Evolutionary conservation across 2,113 vertebrate genomes (phyloP).

Genomic region (Loxodonta africana): DNA sequence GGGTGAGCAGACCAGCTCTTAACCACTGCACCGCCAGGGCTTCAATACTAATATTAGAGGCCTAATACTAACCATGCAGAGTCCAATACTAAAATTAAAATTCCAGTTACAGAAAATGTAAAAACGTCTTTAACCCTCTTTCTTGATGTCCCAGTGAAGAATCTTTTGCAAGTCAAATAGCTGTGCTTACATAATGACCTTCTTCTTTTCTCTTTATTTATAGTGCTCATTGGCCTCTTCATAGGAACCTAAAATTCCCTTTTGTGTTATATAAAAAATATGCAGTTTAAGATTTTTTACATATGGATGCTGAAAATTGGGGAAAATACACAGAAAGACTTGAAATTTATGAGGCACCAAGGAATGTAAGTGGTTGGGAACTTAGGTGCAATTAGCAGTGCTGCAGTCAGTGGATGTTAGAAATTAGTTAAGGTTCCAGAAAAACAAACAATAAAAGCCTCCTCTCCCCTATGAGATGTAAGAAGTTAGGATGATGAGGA

Average conservation of each 20-base stretch:
- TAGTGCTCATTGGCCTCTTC: background rate
- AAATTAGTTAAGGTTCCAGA: background rate
- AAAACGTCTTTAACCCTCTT: constrained; percentile 29
- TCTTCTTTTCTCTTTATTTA: background rate
- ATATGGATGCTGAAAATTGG: background rate
- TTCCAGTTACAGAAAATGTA: background rate
- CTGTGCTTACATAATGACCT: background rate
- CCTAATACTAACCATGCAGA: too few relatives aligned
- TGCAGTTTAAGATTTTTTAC: background rate
- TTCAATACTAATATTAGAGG: too few relatives aligned
- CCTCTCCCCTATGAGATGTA: background rate
- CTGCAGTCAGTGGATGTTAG: background rate
- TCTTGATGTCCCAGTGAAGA: constrained; percentile 35
- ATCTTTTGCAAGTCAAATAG: constrained; percentile 12
- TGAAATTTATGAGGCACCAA: background rate
- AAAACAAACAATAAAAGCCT: background rate
- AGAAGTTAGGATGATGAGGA: background rate
- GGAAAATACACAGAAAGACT: background rate
- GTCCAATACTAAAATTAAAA: too few relatives aligned
- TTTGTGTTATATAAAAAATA: background rate
- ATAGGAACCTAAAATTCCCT: background rate
- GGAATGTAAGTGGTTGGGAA: background rate
- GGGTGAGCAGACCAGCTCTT: too few relatives aligned
- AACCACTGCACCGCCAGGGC: too few relatives aligned
- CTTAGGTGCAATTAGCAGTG: background rate